Evolutionary conservation across 2,797 vertebrate species (phyloP), one percentile per base, ranked within the genome.

Genomic region (Melopsittacus undulatus): DNA sequence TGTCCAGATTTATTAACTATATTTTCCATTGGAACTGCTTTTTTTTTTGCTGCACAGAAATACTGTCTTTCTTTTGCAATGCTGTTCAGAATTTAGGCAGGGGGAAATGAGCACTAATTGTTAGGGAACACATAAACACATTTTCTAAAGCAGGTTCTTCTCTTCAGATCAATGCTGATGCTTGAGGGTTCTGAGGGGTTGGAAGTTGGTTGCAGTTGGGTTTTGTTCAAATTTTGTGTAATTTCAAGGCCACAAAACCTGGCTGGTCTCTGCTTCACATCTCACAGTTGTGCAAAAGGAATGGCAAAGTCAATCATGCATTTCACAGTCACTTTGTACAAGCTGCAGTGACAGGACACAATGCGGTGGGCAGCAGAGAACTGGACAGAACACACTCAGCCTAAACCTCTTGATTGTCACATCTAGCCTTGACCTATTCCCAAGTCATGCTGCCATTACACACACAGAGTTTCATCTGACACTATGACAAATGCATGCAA

Each of bases 61-160:
- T 76, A 82, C 0, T 61, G 12, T 17, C 54, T 92, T 84, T 68
- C 56, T 83, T 83, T 90, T 87, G 86, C 34, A 57, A 54, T 9
- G 63, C 67, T 90, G 57, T n/a, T 74, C 62, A 75, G 73, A 83
- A 34, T 89, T 67, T 54, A 74, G 45, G 52, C 0, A 2, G 30
- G n/a, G 42, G 32, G 74, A 26, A 52, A 83, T 81, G 14, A 78
- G 45, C 57, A 83, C 91, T 89, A 87, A 75, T 64, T 1, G 0
- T 69, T 38, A 87, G 2, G 6, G 64, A 83, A 90, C 90, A 93
- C 3, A 16, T 29, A 87, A 79, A 96, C 67, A 87, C 18, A 0
- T 57, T 84, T 82, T 81, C 87, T 92, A 97, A 95, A 96, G 91
- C 95, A 97, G 92, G 94, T 94, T 97, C 95, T 94, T 97, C 94